Evolutionary conservation across 2,888 invertebrate genomes (phyloP), one percentile per base, ranked within the genome.

Genomic region (Galerucella calmariensis): DNA sequence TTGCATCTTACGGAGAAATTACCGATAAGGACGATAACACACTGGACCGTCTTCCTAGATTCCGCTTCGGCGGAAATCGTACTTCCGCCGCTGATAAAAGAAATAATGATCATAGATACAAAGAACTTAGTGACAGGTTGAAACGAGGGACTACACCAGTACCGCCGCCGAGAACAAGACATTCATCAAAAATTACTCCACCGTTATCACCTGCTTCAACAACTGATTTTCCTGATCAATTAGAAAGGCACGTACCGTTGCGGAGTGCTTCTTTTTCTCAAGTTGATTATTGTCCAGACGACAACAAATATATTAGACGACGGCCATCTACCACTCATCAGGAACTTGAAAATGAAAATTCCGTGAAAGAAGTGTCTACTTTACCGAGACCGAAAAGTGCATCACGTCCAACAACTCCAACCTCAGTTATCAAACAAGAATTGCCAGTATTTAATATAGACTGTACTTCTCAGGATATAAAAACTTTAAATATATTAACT

Each of bases 181-280:
- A 87, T 75, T 77, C 80, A 44, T 65, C 82, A 41, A 76, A 80
- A 67, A 75, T 78, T 46, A 82, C 81, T 41, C 79, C 82, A 56
- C 79, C 84, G 69, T 77, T 83, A 74, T 82, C 82, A 74, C 82
- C 82, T n/a, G 80, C 81, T 12, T 78, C 82, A 41, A 75, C 81
- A 67, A 76, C 78, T 48, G 78, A 81, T 14, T 71, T 78, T 20
- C 67, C 75, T 16, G 79, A 79, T 46, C 71, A 44, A 24, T 62
- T 59, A 48, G 72, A 66, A 67, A 80, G 83, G 62, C 76, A 78
- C 24, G 77, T 93, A 81, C 94, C 95, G 2, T 93, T 92, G 84
- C 91, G 96, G 56, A 95, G 95, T 83, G 95, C 95, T 8, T 96
- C 96, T 9, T 96, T 96, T 84, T 95, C 96, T 0, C 95, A 96